Evolutionary conservation across 2,113 vertebrate species (phyloP).

Genomic region (Dicentrarchus labrax): DNA sequence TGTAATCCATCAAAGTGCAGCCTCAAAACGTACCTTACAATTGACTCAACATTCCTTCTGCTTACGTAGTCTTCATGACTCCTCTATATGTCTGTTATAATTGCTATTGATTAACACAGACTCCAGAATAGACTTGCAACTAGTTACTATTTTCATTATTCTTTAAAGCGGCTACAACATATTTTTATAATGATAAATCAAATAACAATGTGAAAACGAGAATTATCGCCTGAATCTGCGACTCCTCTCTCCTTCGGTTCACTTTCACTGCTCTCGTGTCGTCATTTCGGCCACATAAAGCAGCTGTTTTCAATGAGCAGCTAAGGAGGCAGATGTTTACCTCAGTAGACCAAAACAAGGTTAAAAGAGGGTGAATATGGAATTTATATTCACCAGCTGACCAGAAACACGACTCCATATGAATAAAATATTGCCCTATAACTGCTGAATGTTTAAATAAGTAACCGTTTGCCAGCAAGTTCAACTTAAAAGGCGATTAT

Average conservation of each 20-base stretch:
- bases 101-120: neutral
- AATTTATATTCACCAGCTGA: neutral
- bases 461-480: neutral
- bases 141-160: neutral
- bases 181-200: neutral
- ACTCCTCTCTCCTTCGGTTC: neutral
- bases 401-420: neutral
- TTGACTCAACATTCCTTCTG: neutral
- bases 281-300: rapidly evolving
- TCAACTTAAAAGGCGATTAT: neutral
- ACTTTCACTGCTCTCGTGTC: neutral
- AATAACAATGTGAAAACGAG: neutral
- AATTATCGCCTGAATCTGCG: neutral
- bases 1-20: neutral
- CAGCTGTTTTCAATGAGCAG: neutral
- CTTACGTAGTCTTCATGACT: neutral
- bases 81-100: neutral
- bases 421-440: neutral
- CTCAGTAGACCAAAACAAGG: neutral
- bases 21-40: neutral
- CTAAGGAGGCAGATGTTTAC: neutral
- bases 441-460: neutral
- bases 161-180: neutral
- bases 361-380: neutral
- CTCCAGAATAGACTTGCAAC: neutral